Evolutionary conservation across 2,888 invertebrate genomes (phyloP).

Genomic region (Hoplodrina blanda): DNA sequence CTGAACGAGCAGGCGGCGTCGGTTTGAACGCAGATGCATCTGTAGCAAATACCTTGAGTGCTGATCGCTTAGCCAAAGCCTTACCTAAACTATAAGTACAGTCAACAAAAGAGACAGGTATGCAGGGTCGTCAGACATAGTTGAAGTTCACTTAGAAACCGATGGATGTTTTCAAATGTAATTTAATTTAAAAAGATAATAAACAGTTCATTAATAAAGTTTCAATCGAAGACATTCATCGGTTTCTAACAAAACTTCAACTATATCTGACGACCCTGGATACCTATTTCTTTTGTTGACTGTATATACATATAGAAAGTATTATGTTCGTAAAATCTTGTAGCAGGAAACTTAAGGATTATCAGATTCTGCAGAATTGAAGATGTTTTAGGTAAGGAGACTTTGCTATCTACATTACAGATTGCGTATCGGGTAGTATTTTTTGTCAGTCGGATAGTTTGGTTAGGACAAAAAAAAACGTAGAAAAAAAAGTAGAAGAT

Average conservation of each 20-base stretch:
- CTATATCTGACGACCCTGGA: too few species aligned
- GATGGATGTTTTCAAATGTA: too few species aligned
- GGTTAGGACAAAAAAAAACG: neutral
- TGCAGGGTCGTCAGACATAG: too few species aligned
- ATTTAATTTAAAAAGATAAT: too few species aligned
- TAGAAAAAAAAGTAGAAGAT: too few species aligned
- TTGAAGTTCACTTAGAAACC: too few species aligned
- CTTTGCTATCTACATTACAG: neutral
- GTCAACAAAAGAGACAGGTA: too few species aligned
- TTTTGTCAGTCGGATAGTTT: constrained; percentile 6
- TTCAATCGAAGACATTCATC: too few species aligned
- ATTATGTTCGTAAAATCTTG: neutral
- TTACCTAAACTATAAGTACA: neutral
- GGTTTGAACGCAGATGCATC: constrained; percentile 23
- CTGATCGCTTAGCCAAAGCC: constrained; percentile 8
- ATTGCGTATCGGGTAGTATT: neutral
- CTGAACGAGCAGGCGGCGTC: constrained; percentile 17
- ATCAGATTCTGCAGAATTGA: constrained; percentile 2
- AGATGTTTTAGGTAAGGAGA: constrained; percentile 12
- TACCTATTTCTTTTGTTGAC: too few species aligned
- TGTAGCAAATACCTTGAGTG: constrained; percentile 37
- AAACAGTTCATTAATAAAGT: too few species aligned
- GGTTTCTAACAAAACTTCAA: too few species aligned
- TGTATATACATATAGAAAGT: neutral
- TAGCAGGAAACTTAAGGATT: constrained; percentile 1